phyloP scores from a whole-genome alignment of 2,113 vertebrate species.

The Plecotus auritus region DNA sequence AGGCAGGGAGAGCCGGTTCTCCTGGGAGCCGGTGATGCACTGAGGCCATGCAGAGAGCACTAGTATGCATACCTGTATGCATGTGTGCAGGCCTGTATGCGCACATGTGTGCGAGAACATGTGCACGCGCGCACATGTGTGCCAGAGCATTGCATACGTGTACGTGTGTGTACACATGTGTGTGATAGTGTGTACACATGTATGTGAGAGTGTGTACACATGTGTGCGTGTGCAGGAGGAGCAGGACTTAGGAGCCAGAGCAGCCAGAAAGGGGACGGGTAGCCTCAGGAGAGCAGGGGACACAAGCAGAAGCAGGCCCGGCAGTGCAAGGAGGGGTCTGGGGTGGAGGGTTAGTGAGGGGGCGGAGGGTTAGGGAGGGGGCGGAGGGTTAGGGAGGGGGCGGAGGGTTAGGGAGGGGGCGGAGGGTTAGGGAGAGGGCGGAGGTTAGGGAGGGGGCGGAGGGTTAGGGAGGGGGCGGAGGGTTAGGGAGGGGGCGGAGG shows the following conservation, averaged over 20 bases:
- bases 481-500: too few relatives aligned
- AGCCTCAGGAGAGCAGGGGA: neutral
- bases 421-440: too few relatives aligned
- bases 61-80: neutral
- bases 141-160: too few relatives aligned
- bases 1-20: neutral
- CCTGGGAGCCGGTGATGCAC: accelerated
- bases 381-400: neutral
- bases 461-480: too few relatives aligned
- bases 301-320: accelerated
- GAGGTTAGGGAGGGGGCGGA: too few relatives aligned
- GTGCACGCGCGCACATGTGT: too few relatives aligned
- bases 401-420: accelerated
- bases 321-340: accelerated
- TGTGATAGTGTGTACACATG: accelerated
- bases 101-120: too few relatives aligned
- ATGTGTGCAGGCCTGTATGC: neutral
- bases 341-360: too few relatives aligned
- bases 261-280: neutral
- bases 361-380: too few relatives aligned
- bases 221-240: neutral
- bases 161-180: too few relatives aligned
- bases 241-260: neutral
- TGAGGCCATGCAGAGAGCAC: neutral
- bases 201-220: accelerated